These are phyloP conservation scores for Hydrozoanthus gracilis DNA, from an alignment of 92 coral and sea anemone species.

Conservation along the genomic window DNA sequence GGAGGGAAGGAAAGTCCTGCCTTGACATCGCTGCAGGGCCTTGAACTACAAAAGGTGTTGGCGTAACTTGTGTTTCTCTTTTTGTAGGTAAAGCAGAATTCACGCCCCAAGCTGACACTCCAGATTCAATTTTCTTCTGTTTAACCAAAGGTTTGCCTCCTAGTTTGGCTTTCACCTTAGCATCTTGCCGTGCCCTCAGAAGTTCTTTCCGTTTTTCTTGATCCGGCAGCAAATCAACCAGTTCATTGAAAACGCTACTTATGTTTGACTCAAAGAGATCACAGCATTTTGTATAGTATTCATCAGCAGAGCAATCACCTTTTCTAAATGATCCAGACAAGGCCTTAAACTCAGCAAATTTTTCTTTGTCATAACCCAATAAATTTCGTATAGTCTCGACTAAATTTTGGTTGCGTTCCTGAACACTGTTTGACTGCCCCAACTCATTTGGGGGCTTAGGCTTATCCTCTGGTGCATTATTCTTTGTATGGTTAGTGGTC, in stretches of 20 bases:
- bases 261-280: conserved; percentile 74
- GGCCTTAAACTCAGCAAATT: conserved; percentile 82
- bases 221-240: conserved; percentile 91
- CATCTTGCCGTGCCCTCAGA: conserved; percentile 79
- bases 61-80: background rate
- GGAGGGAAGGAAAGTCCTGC: conserved; percentile 80
- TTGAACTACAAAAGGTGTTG: background rate
- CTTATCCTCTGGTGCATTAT: conserved; percentile 9
- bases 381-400: conserved; percentile 72
- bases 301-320: conserved; percentile 76
- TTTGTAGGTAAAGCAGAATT: background rate
- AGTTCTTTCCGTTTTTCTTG: conserved; percentile 74
- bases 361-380: conserved; percentile 65
- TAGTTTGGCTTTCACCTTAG: conserved; percentile 69
- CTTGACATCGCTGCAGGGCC: conserved; percentile 43
- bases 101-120: conserved; percentile 3
- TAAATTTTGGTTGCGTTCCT: conserved; percentile 77
- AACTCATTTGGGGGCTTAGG: conserved; percentile 10
- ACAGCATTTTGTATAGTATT: conserved; percentile 79
- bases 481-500: background rate
- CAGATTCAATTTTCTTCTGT: background rate
- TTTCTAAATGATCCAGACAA: conserved; percentile 87
- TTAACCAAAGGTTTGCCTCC: conserved; percentile 27
- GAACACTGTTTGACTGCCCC: conserved; percentile 41
- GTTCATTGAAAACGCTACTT: conserved; percentile 70